phyloP scores from a whole-genome alignment of 1,140 invertebrate species.

The Fopius arisanus region DNA sequence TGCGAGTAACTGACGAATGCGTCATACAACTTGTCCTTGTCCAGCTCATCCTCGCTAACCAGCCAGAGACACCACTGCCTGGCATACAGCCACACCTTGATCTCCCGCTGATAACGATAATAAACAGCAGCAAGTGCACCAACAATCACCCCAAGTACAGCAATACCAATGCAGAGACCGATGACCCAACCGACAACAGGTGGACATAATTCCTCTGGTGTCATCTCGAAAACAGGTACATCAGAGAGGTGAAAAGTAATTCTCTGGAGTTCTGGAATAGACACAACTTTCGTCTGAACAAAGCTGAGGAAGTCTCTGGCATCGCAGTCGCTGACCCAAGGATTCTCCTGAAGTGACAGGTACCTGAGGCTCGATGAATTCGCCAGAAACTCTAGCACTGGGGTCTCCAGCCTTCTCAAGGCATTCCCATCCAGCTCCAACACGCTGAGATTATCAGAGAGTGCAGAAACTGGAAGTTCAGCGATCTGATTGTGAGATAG shows the following conservation, averaged over 20 bases:
- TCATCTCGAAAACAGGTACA: constrained; percentile 55
- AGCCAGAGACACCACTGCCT: constrained; percentile 71
- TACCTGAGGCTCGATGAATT: constrained; percentile 47
- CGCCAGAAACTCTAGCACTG: constrained; percentile 54
- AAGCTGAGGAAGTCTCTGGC: constrained; percentile 65
- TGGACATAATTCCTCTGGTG: constrained; percentile 65
- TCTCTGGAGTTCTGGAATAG: constrained; percentile 50
- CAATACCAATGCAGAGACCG: constrained; percentile 57
- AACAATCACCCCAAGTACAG: constrained; percentile 63
- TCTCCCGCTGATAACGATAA: constrained; percentile 70
- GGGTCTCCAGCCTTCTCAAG: constrained; percentile 55
- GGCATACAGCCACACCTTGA: constrained; percentile 77
- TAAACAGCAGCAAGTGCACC: constrained; percentile 67
- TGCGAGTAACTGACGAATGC: constrained; percentile 89
- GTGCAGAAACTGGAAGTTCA: constrained; percentile 43
- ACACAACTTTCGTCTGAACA: constrained; percentile 59
- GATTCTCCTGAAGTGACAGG: constrained; percentile 69
- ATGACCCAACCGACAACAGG: constrained; percentile 54
- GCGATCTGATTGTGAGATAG: constrained; percentile 67
- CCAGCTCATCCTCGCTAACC: constrained; percentile 76
- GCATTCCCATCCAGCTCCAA: constrained; percentile 68
- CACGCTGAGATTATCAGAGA: constrained; percentile 48
- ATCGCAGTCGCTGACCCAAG: constrained; percentile 72
- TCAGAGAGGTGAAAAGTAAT: constrained; percentile 61
- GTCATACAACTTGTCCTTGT: constrained; percentile 82